These are phyloP conservation scores for Pseudocheirus occidentalis DNA, from an alignment of 2,797 vertebrate species.

Conservation along the genomic window DNA sequence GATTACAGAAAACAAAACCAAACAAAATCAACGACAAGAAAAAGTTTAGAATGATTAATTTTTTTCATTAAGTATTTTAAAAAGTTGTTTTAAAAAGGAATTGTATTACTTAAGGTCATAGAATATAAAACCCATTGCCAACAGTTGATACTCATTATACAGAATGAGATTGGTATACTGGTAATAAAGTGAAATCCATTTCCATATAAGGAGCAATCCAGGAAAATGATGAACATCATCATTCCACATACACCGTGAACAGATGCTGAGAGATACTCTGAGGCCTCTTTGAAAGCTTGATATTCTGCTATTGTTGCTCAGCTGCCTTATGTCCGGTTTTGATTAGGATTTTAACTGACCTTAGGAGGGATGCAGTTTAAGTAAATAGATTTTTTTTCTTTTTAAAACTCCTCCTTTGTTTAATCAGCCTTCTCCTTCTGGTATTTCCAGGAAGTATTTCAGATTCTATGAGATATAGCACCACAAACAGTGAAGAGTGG, in stretches of 20 bases:
- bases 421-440: background rate
- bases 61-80: slow-evolving; percentile 59
- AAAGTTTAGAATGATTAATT: slow-evolving; percentile 46
- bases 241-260: slow-evolving; percentile 52
- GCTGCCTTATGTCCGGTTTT: background rate
- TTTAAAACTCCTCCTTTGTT: slow-evolving; percentile 34
- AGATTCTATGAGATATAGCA: background rate
- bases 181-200: slow-evolving; percentile 57
- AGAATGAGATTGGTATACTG: slow-evolving; percentile 19
- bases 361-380: slow-evolving; percentile 30
- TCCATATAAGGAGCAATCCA: slow-evolving; percentile 37
- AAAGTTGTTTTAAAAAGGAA: slow-evolving; percentile 63
- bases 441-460: background rate
- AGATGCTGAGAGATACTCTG: slow-evolving; percentile 31
- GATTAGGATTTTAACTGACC: background rate
- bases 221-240: background rate
- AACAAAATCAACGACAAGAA: background rate
- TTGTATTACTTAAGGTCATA: slow-evolving; percentile 49
- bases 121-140: slow-evolving; percentile 47
- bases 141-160: slow-evolving; percentile 44
- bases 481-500: background rate
- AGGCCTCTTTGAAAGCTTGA: slow-evolving; percentile 15
- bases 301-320: background rate
- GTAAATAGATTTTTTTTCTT: background rate
- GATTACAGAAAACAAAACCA: background rate